Percentiles rank a stretch among this genome's conserved stretches.
Conservation (phyloP, 2,888 invertebrate species). For the Oxystoma pomonae region DNA sequence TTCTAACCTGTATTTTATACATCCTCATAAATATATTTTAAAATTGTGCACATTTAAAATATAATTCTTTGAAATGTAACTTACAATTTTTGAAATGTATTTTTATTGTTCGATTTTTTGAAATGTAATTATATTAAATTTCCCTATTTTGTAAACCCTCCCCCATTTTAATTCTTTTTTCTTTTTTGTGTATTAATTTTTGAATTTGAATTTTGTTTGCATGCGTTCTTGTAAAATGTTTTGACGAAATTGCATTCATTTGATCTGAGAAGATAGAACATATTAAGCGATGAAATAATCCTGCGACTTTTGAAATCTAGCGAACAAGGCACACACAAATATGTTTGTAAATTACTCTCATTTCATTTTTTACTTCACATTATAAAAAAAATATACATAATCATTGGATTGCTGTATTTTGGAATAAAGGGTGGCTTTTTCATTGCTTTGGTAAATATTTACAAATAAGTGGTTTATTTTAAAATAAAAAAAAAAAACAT, state of each 20-base stretch:
- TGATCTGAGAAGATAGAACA: conserved; percentile 1
- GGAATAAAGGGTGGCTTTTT: too few species aligned
- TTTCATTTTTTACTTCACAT: too few species aligned
- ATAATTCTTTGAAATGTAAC: conserved; percentile 32
- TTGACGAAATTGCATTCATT: conserved; percentile 32
- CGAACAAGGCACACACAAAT: too few species aligned
- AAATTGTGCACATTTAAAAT: conserved; percentile 37
- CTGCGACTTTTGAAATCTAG: too few species aligned
- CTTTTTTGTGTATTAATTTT: conserved; percentile 5
- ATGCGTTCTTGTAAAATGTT: conserved; percentile 43
- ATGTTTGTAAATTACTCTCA: too few species aligned
- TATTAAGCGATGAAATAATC: not conserved
- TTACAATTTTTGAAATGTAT: conserved; percentile 28
- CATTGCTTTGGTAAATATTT: too few species aligned
- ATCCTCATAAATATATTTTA: too few species aligned
- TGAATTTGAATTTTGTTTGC: conserved; percentile 27
- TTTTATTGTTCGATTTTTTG: conserved; percentile 23
- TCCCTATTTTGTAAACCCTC: conserved; percentile 6
- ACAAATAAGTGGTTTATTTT: too few species aligned
- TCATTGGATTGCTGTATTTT: too few species aligned
- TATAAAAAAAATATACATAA: too few species aligned
- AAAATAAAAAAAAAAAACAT: too few species aligned
- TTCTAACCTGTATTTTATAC: conserved; percentile 28
- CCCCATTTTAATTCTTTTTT: not conserved
- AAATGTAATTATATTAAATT: conserved; percentile 27